These are phyloP conservation scores for Syngnathus floridae DNA, from an alignment of 2,113 vertebrate genomes.

Conservation along the genomic window DNA sequence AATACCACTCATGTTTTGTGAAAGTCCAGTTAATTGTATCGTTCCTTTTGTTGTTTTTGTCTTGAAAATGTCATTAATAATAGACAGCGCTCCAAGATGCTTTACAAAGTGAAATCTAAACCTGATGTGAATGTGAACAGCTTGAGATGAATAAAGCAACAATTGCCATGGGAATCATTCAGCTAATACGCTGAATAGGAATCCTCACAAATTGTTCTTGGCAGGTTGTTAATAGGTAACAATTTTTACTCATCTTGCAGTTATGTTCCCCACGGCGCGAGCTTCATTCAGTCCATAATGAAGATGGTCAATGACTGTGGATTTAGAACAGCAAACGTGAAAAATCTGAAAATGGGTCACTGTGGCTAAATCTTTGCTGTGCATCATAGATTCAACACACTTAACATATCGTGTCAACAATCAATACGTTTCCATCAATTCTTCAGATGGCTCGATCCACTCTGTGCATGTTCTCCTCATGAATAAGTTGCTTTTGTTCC, in stretches of 20 bases:
- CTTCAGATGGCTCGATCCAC: constrained; percentile 12
- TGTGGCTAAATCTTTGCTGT: background rate
- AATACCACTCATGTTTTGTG: background rate
- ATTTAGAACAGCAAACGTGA: background rate
- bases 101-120: background rate
- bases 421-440: background rate
- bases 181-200: constrained; percentile 1
- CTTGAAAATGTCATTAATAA: background rate
- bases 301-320: background rate
- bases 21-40: background rate
- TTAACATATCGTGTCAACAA: background rate
- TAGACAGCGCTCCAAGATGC: background rate
- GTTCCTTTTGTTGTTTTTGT: background rate
- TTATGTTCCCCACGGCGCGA: background rate
- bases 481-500: constrained; percentile 1
- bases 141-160: background rate
- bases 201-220: background rate
- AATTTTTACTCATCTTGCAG: background rate
- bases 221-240: background rate
- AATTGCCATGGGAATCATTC: background rate
- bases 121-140: background rate
- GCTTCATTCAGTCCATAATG: background rate
- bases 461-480: constrained; percentile 5
- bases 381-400: background rate
- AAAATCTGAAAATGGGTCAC: background rate